These are phyloP conservation scores for Patella depressa DNA, from an alignment of 2,888 invertebrate genomes.

Conservation along the genomic window DNA sequence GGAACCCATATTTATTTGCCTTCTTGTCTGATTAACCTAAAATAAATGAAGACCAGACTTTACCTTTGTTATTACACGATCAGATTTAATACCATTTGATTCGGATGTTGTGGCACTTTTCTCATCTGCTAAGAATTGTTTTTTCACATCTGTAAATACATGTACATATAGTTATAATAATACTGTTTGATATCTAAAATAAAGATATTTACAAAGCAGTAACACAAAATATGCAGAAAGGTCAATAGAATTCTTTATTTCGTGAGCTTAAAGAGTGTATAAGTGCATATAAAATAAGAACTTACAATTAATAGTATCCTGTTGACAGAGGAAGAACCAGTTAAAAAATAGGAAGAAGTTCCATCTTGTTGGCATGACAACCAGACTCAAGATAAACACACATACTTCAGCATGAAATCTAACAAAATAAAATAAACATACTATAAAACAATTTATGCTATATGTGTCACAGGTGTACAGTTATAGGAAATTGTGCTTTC, in stretches of 20 bases:
- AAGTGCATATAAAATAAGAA: neutral
- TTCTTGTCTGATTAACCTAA: too few species aligned
- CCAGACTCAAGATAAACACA: constrained; percentile 54
- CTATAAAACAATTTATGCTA: neutral
- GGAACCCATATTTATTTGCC: too few species aligned
- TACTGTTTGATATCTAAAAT: too few species aligned
- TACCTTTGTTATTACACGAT: too few species aligned
- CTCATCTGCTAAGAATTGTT: neutral
- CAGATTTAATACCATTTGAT: neutral
- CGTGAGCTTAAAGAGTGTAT: too few species aligned
- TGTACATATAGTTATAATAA: too few species aligned
- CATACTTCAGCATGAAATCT: constrained; percentile 61
- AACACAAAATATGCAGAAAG: too few species aligned
- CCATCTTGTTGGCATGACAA: constrained; percentile 59
- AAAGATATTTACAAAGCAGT: too few species aligned
- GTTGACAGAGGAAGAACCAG: constrained; percentile 59
- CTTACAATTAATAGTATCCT: constrained; percentile 29
- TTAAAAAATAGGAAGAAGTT: constrained; percentile 53
- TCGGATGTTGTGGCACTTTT: neutral
- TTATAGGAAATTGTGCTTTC: too few species aligned
- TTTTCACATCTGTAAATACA: neutral
- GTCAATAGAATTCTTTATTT: too few species aligned
- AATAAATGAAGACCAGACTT: too few species aligned
- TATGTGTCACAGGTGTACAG: too few species aligned
- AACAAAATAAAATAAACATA: constrained; percentile 24